These are phyloP conservation scores for Silvanus unidentatus DNA, from an alignment of 2,888 invertebrate species.

Conservation along the genomic window DNA sequence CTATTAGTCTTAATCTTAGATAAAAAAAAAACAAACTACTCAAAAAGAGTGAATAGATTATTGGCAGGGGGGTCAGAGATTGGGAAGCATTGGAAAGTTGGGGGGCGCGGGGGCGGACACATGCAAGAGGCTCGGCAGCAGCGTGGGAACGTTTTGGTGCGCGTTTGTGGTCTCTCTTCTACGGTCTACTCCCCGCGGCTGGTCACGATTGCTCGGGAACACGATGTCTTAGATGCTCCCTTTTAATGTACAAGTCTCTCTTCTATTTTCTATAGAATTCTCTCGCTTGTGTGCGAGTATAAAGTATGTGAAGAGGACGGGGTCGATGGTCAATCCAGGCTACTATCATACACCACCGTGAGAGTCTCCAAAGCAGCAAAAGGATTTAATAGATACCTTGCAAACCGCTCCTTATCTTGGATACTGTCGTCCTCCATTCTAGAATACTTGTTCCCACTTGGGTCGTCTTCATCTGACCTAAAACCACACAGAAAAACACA, in stretches of 20 bases:
- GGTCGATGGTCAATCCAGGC: conserved; percentile 2
- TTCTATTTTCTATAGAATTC: too few species aligned
- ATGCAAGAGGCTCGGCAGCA: conserved; percentile 25
- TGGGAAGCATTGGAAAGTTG: conserved; percentile 16
- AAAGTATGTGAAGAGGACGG: too few species aligned
- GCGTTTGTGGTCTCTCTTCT: conserved; percentile 29
- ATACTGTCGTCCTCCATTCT: conserved; percentile 89
- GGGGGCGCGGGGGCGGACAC: conserved; percentile 21
- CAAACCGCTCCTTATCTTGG: conserved; percentile 96
- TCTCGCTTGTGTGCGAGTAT: too few species aligned
- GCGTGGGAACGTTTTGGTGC: conserved; percentile 38
- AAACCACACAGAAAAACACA: conserved; percentile 11
- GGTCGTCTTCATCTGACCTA: conserved; percentile 85
- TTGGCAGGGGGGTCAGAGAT: conserved; percentile 3
- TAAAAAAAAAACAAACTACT: too few species aligned
- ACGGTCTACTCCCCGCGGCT: conserved; percentile 35
- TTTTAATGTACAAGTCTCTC: conserved; percentile 37
- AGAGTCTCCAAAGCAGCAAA: conserved; percentile 10
- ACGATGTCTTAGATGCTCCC: conserved; percentile 42
- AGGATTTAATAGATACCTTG: conserved; percentile 62
- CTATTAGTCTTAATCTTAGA: conserved; percentile 31
- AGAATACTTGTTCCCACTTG: conserved; percentile 69
- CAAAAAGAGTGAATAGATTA: too few species aligned
- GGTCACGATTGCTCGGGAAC: conserved; percentile 46
- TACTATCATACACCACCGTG: conserved; percentile 11